Percentiles rank a stretch among this genome's conserved stretches.
phyloP scores from a whole-genome alignment of 2,113 vertebrate species.

The Oryzias curvinotus region DNA sequence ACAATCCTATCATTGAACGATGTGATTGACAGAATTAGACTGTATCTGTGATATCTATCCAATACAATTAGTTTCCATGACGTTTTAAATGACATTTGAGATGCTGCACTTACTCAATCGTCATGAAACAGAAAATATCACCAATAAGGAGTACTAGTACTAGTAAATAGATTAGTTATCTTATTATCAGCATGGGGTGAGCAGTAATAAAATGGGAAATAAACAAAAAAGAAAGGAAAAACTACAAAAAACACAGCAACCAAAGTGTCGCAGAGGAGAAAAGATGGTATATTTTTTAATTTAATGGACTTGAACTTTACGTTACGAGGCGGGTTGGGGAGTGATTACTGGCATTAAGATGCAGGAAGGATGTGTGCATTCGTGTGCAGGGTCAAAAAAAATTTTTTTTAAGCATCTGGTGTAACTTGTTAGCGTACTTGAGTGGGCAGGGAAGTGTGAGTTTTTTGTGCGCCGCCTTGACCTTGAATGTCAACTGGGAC shows the following conservation, averaged over 20 bases:
- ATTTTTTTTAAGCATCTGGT: slow-evolving; percentile 1
- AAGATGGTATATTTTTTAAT: slow-evolving; percentile 52
- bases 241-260: slow-evolving; percentile 35
- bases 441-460: slow-evolving; percentile 8
- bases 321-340: slow-evolving; percentile 39
- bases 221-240: slow-evolving; percentile 23
- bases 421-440: slow-evolving; percentile 21
- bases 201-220: slow-evolving; percentile 19
- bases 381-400: slow-evolving; percentile 5
- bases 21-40: too few species aligned
- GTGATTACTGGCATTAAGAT: slow-evolving; percentile 58
- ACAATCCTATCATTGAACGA: too few species aligned
- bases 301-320: slow-evolving; percentile 67
- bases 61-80: too few species aligned
- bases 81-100: too few species aligned
- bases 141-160: too few species aligned
- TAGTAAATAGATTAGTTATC: too few species aligned
- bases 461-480: slow-evolving; percentile 15
- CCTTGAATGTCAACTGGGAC: slow-evolving; percentile 61
- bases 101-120: too few species aligned
- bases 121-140: too few species aligned
- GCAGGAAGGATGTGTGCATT: slow-evolving; percentile 18
- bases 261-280: slow-evolving; percentile 30
- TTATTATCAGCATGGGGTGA: not conserved
- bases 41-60: too few species aligned